These are phyloP conservation scores for Linyphia triangularis DNA, from an alignment of 2,888 invertebrate species.

Conservation along the genomic window DNA sequence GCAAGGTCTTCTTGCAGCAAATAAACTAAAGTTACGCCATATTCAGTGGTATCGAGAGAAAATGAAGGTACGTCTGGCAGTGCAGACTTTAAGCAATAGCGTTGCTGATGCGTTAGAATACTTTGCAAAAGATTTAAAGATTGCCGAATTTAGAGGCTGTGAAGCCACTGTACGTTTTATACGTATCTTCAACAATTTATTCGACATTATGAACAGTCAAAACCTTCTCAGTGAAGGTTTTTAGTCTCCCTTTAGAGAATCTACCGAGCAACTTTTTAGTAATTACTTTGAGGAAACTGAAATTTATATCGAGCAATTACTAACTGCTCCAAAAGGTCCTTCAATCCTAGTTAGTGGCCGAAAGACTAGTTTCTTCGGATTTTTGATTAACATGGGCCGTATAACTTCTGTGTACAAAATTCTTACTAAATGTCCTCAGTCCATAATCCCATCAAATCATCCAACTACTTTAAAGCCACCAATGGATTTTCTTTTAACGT, in stretches of 20 bases:
- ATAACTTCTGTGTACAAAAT: neutral
- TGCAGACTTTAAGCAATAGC: slow-evolving; percentile 14
- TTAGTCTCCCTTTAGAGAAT: neutral
- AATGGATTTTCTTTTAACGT: neutral
- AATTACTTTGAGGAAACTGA: neutral
- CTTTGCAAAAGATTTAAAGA: neutral
- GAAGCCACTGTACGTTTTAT: slow-evolving; percentile 19
- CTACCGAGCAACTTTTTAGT: neutral
- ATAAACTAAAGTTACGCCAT: slow-evolving; percentile 16
- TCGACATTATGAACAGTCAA: slow-evolving; percentile 17
- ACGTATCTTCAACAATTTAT: neutral
- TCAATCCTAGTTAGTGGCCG: neutral
- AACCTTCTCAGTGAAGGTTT: neutral
- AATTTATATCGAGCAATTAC: neutral
- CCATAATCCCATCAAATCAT: too few species aligned
- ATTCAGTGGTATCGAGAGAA: slow-evolving; percentile 9
- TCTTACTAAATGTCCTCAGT: neutral
- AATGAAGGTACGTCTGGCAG: slow-evolving; percentile 48
- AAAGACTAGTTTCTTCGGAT: slow-evolving; percentile 28
- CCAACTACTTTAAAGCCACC: too few species aligned
- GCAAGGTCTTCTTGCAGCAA: slow-evolving; percentile 28
- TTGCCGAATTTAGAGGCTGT: neutral
- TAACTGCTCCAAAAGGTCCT: neutral
- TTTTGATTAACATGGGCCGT: slow-evolving; percentile 1
- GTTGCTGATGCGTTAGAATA: slow-evolving; percentile 46